Base-by-base conservation (phyloP, 2,797 vertebrate genomes). In the Crocidura indochinensis region DNA sequence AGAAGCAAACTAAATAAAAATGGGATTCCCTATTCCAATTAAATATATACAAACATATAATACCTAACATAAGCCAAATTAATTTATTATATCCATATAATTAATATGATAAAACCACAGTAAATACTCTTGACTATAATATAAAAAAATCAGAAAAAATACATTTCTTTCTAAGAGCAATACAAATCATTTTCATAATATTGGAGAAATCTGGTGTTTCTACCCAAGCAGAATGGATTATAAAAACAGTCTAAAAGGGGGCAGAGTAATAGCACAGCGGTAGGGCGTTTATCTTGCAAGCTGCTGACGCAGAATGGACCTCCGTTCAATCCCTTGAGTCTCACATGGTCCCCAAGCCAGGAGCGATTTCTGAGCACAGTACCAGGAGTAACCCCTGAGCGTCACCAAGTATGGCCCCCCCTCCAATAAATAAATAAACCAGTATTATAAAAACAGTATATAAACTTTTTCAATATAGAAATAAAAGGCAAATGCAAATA, bases 181-280 rank as follows among this genome's bases (percentile, higher is more conserved):
- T 62, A 91, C 24, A 84, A 81, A 88, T 78, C 88, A 78, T 69
- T 93, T 92, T 91, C 80, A 90, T 77, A 91, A 93, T 87, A 87
- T 27, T 91, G 64, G 20, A 93, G 88, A 93, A 91, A 95, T 85
- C 73, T 95, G 88, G 81, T 91, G 91, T 94, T 94, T 95, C 90
- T 82, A 78, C n/a, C 6, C 62, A 76, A 64, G 81, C 91, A 84
- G 60, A 92, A 87, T 95, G 91, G 56, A 94, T 76, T 90, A 72
- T 62, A 91, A 92, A 96, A 95, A 94, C 86, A 92, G 88, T 83
- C 89, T 75, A 93, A 91, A 91, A 81, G 38, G 38, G 5, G 38
- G 2, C 38, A 38, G 38, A 38, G 5, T 5, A 38, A 38, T 38
- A 38, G 38, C 38, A 38, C 38, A 38, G 38, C 38, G 5, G 38